phyloP scores from a whole-genome alignment of 2,113 vertebrate species.

The Elephas maximus region DNA sequence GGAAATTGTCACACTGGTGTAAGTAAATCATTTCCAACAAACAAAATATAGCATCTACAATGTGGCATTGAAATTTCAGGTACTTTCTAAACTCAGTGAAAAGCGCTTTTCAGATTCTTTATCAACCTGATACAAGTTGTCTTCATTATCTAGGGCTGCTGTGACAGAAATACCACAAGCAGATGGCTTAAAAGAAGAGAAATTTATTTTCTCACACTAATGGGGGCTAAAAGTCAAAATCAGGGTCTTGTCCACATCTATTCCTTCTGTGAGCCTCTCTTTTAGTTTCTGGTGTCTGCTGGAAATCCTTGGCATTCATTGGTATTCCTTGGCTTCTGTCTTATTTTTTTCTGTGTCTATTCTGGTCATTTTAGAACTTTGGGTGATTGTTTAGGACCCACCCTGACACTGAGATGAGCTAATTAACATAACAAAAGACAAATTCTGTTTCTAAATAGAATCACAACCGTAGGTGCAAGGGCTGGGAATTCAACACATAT shows the following conservation, averaged over 20 bases:
- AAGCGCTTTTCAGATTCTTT: not conserved
- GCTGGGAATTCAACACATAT: too few species aligned
- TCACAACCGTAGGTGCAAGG: not conserved
- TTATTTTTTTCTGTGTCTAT: not conserved
- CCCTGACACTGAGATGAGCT: not conserved
- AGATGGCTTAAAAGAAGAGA: not conserved
- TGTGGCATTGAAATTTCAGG: not conserved
- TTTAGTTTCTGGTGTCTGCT: not conserved
- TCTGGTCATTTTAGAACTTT: not conserved
- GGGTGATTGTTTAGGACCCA: not conserved
- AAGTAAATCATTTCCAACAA: not conserved
- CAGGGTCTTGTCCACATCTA: not conserved
- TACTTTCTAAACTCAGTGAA: not conserved
- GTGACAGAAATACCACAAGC: not conserved
- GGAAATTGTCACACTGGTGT: accelerated
- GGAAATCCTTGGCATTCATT: not conserved
- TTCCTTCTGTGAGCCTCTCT: not conserved
- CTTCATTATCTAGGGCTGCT: not conserved
- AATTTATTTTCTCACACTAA: not conserved
- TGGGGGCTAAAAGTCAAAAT: not conserved
- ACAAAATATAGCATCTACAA: not conserved
- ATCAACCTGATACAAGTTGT: not conserved
- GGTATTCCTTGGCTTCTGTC: not conserved
- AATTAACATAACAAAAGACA: not conserved
- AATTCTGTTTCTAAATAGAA: not conserved